Conservation (phyloP, 2,797 vertebrate species). For the Falco concolor region DNA sequence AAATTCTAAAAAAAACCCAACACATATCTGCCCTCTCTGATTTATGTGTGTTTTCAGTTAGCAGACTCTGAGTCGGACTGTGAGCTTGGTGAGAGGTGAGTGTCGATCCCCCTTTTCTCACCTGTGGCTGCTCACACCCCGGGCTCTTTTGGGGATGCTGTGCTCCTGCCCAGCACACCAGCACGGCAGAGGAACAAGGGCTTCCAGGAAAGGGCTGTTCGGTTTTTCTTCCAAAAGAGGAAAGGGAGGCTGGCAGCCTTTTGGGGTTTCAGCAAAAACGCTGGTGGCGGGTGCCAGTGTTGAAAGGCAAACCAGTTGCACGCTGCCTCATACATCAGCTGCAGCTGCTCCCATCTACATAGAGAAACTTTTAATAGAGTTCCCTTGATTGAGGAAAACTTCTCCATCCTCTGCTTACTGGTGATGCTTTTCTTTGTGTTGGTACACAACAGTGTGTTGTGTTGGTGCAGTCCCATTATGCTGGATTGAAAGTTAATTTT, state of each 20-base stretch:
- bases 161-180: background rate
- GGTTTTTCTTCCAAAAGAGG: background rate
- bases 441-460: accelerated
- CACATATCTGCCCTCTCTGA: constrained; percentile 29
- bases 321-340: background rate
- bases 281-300: accelerated
- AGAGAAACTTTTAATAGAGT: background rate
- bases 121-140: accelerated
- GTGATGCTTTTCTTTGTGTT: background rate
- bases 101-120: background rate
- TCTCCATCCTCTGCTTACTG: background rate
- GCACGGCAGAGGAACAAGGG: accelerated
- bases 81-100: constrained; percentile 67
- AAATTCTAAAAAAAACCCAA: background rate
- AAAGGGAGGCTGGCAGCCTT: background rate
- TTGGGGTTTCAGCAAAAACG: background rate
- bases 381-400: background rate
- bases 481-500: background rate
- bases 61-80: constrained; percentile 44
- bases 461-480: accelerated
- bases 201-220: background rate
- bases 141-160: background rate
- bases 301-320: background rate
- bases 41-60: constrained; percentile 69
- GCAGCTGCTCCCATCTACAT: background rate